A percentile compares a stretch with the other conserved stretches of the same genome.
These are phyloP conservation scores for Anableps anableps DNA, from an alignment of 2,797 vertebrate species.

Conservation along the genomic window DNA sequence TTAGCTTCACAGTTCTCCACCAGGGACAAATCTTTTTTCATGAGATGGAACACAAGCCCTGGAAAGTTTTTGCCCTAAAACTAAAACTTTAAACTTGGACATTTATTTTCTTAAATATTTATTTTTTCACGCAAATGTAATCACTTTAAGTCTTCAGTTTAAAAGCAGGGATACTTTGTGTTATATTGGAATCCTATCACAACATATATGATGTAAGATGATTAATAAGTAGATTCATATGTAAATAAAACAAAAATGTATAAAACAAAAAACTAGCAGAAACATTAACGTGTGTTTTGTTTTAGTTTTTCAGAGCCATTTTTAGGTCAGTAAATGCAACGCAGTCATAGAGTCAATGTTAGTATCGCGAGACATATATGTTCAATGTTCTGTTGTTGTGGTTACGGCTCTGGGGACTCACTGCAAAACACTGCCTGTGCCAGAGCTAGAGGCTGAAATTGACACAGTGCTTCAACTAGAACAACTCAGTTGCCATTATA, in stretches of 20 bases:
- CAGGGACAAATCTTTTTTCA: conserved; percentile 25
- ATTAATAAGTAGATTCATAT: neutral
- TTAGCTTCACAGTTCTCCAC: conserved; percentile 29
- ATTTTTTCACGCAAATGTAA: neutral
- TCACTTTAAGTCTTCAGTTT: neutral
- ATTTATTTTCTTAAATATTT: conserved; percentile 5
- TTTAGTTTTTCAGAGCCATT: no score
- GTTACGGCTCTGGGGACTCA: no score
- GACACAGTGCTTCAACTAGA: no score
- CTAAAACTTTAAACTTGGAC: neutral
- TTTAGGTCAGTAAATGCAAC: neutral
- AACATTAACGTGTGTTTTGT: neutral
- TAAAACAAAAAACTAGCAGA: neutral
- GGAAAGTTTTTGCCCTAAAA: conserved; percentile 8
- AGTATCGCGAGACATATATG: neutral
- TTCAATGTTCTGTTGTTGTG: neutral
- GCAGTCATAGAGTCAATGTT: neutral
- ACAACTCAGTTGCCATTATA: no score
- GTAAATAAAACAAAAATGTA: neutral
- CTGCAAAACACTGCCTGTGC: no score
- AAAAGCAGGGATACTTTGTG: neutral
- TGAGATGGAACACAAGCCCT: conserved; percentile 7
- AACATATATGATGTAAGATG: neutral
- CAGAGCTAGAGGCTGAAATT: no score
- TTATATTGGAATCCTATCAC: neutral